Evolutionary conservation across 1,140 invertebrate species (phyloP), one percentile per base, ranked within the genome.

Genomic region (Aricia agestis): DNA sequence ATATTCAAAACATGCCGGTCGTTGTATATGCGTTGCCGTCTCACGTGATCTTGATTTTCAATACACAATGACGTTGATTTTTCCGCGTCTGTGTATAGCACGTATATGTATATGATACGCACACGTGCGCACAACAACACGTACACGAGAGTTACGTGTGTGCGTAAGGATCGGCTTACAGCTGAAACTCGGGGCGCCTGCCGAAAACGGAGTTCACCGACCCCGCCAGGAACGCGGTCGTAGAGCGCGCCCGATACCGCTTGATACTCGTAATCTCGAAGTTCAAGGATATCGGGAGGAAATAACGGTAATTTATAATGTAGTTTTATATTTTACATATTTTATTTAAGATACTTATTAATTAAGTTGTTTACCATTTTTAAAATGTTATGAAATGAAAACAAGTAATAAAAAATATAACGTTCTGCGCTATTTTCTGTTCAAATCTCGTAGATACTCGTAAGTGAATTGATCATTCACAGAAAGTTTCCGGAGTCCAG

Each of bases 171-270:
- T 89, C 86, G 79, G 83, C 77, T 89, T 90, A 89, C 88, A 89
- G 87, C 89, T 91, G 87, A 91, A 90, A 90, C 87, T 82, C 82
- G 78, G 85, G 81, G 82, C 86, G 85, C 86, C 83, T 87, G 88
- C 89, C 89, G 89, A 91, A 91, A 91, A 91, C 77, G 79, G 80
- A 84, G 89, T 85, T 87, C 87, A 79, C 77, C 82, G 86, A 89
- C 86, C 87, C 85, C 81, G 84, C 84, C 86, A 86, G 86, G 85
- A 90, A 82, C 86, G 77, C 81, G 87, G 82, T 84, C 83, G 78
- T 86, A 78, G 69, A 89, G 76, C 70, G 74, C 78, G 77, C 70
- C 5, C 65, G 67, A 81, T n/a, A 10, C 17, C 3, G 68, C 66
- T 87, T 80, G 78, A 80, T 84, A 79, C 78, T 81, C 77, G 79